Evolutionary conservation across 2,888 invertebrate species (phyloP).

Genomic region (Drosophila mimetica): DNA sequence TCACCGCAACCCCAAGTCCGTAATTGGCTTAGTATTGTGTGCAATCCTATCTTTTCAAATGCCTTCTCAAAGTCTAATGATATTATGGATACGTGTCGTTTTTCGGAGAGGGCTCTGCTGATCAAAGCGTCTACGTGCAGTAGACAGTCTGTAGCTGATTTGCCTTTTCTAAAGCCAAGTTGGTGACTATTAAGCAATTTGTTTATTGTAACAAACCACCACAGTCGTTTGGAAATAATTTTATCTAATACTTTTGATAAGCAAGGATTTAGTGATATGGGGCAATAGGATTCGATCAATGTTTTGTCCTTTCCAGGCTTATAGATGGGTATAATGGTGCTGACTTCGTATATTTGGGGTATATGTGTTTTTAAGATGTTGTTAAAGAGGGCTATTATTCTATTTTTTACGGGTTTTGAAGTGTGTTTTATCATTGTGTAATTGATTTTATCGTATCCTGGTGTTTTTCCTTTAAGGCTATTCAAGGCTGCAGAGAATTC

Average conservation of each 20-base stretch:
- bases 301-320: neutral
- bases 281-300: neutral
- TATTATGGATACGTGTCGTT: neutral
- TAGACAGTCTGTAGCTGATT: neutral
- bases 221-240: neutral
- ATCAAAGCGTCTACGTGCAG: neutral
- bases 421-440: neutral
- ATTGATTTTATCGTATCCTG: neutral
- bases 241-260: neutral
- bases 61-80: neutral
- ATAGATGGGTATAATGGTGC: neutral
- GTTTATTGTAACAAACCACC: constrained; percentile 33
- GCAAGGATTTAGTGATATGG: neutral
- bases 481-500: neutral
- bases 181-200: neutral
- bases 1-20: neutral
- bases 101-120: neutral
- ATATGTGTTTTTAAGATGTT: neutral
- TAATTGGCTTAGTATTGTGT: neutral
- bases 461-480: neutral
- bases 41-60: neutral
- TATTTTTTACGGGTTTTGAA: neutral
- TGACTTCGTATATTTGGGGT: neutral
- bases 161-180: neutral
- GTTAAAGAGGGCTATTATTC: neutral